These are phyloP conservation scores for Pedicia rivosa DNA, from an alignment of 2,888 invertebrate species.

Conservation along the genomic window DNA sequence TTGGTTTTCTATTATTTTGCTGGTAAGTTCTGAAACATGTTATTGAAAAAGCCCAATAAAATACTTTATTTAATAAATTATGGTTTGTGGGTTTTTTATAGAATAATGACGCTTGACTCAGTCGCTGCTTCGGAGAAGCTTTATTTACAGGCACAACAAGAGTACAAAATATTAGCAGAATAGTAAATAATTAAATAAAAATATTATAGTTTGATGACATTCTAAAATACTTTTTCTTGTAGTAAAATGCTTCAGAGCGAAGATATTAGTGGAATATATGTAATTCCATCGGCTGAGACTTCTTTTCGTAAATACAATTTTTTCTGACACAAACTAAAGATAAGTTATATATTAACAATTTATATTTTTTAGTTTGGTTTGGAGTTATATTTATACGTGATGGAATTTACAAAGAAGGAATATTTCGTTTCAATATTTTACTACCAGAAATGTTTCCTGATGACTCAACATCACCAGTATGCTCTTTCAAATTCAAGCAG, in stretches of 20 bases:
- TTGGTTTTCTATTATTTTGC: too few species aligned
- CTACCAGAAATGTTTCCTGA: constrained; percentile 78
- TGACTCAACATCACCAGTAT: constrained; percentile 72
- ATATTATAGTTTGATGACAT: constrained; percentile 5
- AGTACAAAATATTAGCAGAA: constrained; percentile 82
- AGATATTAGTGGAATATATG: constrained; percentile 76
- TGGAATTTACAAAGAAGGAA: constrained; percentile 77
- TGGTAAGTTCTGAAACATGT: too few species aligned
- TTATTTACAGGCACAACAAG: constrained; percentile 64
- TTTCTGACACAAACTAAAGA: constrained; percentile 6
- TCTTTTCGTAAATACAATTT: constrained; percentile 51
- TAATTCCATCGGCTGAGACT: constrained; percentile 77
- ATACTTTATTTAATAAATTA: too few species aligned
- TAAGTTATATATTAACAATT: neutral
- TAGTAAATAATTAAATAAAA: constrained; percentile 48
- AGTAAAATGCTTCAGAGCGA: constrained; percentile 76
- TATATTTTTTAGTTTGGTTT: constrained; percentile 60
- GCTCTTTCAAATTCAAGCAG: constrained; percentile 20
- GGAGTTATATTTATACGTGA: constrained; percentile 73
- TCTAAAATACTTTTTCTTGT: constrained; percentile 22
- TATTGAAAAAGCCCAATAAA: too few species aligned
- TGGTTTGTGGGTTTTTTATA: too few species aligned
- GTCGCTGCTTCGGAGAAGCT: constrained; percentile 36
- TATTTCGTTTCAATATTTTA: constrained; percentile 75
- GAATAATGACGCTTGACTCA: constrained; percentile 25